These are phyloP conservation scores for Dendrolimus pini DNA, from an alignment of 2,888 invertebrate species.

Conservation along the genomic window DNA sequence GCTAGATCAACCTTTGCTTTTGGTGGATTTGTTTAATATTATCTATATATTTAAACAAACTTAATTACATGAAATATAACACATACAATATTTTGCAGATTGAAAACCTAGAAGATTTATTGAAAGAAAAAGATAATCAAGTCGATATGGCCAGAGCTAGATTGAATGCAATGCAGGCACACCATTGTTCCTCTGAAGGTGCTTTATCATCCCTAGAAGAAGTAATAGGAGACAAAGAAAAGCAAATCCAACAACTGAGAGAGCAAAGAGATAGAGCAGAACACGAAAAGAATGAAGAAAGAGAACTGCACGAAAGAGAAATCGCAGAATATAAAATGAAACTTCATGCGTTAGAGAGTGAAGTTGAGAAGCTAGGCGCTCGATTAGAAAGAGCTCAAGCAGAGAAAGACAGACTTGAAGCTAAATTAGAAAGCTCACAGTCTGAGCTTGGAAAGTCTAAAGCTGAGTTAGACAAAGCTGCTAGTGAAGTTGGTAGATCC, in stretches of 20 bases:
- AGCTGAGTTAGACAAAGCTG: slow-evolving; percentile 94
- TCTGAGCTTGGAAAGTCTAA: slow-evolving; percentile 96
- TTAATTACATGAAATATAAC: no score
- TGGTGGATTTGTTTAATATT: slow-evolving; percentile 6
- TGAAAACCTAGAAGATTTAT: slow-evolving; percentile 96
- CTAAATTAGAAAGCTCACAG: slow-evolving; percentile 94
- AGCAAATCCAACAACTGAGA: slow-evolving; percentile 94
- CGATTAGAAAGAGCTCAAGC: slow-evolving; percentile 92
- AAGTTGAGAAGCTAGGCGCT: slow-evolving; percentile 92
- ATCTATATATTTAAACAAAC: slow-evolving; percentile 4
- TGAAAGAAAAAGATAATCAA: slow-evolving; percentile 99
- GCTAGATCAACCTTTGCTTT: slow-evolving; percentile 3
- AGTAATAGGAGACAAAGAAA: slow-evolving; percentile 97
- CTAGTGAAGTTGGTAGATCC: slow-evolving; percentile 91
- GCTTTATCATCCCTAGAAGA: slow-evolving; percentile 95
- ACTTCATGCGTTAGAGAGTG: slow-evolving; percentile 92
- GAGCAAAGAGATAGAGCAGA: slow-evolving; percentile 97
- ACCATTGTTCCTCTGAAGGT: slow-evolving; percentile 95
- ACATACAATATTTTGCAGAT: slow-evolving; percentile 78
- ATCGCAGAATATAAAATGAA: slow-evolving; percentile 97
- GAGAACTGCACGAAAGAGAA: slow-evolving; percentile 94
- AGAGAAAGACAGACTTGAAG: slow-evolving; percentile 93
- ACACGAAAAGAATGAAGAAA: slow-evolving; percentile 96
- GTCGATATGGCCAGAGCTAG: slow-evolving; percentile 96
- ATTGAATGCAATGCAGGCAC: slow-evolving; percentile 94